Percentiles rank a stretch among this genome's conserved stretches.
These are phyloP conservation scores for Coregonus ussuriensis DNA, from an alignment of 2,797 vertebrate genomes.

Conservation along the genomic window DNA sequence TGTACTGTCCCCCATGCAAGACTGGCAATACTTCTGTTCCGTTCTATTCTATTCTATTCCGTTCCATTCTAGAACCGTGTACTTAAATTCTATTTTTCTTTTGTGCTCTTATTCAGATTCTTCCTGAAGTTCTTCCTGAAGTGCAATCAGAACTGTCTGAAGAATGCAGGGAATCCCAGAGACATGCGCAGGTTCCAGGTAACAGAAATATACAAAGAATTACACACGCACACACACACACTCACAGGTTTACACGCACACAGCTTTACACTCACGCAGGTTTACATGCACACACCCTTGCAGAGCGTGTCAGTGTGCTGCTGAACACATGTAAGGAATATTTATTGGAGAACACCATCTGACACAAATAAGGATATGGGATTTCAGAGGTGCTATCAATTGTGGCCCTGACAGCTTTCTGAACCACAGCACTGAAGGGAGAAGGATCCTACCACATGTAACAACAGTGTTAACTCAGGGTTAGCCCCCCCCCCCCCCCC, in stretches of 20 bases:
- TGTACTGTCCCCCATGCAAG: too few relatives aligned
- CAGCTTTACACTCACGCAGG: slow-evolving; percentile 46
- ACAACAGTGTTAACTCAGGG: slow-evolving; percentile 77
- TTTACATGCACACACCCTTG: slow-evolving; percentile 40
- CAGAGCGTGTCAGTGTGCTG: slow-evolving; percentile 43
- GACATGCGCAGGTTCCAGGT: slow-evolving; percentile 99
- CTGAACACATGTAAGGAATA: slow-evolving; percentile 60
- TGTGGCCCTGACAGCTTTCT: slow-evolving; percentile 74
- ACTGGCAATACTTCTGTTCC: too few relatives aligned
- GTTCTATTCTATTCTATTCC: too few relatives aligned
- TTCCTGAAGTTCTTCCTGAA: slow-evolving; percentile 99
- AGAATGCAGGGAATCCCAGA: slow-evolving; percentile 99
- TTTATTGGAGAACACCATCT: slow-evolving; percentile 76
- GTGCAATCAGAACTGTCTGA: slow-evolving; percentile 99
- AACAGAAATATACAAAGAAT: slow-evolving; percentile 54
- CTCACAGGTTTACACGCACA: slow-evolving; percentile 53
- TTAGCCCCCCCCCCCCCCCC: slow-evolving; percentile 71
- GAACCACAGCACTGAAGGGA: slow-evolving; percentile 69
- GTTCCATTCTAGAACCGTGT: fast-evolving
- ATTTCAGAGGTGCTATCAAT: slow-evolving; percentile 61
- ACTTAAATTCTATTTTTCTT: not conserved
- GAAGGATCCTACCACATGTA: slow-evolving; percentile 74
- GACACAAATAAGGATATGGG: slow-evolving; percentile 78
- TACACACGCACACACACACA: not conserved
- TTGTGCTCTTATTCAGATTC: slow-evolving; percentile 86